Evolutionary conservation across 2,888 invertebrate species (phyloP), one percentile per base, ranked within the genome.

Genomic region (Miltochrista miniata): DNA sequence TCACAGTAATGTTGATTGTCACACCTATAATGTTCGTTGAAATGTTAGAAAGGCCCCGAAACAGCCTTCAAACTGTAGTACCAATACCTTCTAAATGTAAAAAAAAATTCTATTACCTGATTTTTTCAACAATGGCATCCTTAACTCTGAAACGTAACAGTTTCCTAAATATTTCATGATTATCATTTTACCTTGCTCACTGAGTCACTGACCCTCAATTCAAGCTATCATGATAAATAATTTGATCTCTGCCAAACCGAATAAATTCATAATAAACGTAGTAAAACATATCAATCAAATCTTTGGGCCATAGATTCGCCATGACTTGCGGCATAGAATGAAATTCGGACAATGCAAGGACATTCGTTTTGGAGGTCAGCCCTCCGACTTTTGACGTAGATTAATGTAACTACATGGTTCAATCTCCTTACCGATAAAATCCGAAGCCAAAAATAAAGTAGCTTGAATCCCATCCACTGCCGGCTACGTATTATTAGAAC

Each of bases 321-420:
- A 70, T 75, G 76, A 79, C 72, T 76, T 66, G 64, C 42, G 68
- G 61, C 60, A 44, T 35, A 30, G 54, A 60, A 59, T 56, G 57
- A 59, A 64, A 69, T 58, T 57, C 68, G 71, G 64, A 69, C 72
- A 67, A 66, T 62, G 64, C 49, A 56, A 68, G 61, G 66, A 71
- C 74, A 75, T 79, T 76, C 76, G 85, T 84, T 85, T 87, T 87
- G 85, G 83, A 85, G 79, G 79, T 79, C n/a, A n/a, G n/a, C 79
- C 76, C 76, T 71, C 76, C 76, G 78, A 76, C 77, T 77, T 74
- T 55, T 63, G 81, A 81, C 79, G 64, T 67, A 81, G 86, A 86
- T 85, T 81, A 83, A 86, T 85, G 80, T 72, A 64, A 56, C 51
- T 54, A 49, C 48, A 54, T 37, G 31, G 34, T 48, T 40, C 52